These are phyloP conservation scores for Columbina picui DNA, from an alignment of 2,113 vertebrate genomes.

Conservation along the genomic window DNA sequence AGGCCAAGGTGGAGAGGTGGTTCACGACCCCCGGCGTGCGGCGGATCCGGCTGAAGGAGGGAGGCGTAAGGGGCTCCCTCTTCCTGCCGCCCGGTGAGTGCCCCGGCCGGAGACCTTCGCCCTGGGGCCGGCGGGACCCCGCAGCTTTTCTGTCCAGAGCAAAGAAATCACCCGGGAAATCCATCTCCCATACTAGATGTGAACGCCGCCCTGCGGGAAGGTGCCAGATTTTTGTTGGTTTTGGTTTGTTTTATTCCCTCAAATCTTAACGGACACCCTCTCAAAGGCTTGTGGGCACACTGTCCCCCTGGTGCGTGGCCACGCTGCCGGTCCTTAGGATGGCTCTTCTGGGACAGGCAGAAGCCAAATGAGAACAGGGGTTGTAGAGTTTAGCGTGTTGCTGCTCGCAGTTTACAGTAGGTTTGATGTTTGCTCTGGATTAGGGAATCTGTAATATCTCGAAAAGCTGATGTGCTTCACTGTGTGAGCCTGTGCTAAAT, in stretches of 20 bases:
- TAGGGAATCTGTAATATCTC: not conserved
- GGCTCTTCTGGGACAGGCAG: not conserved
- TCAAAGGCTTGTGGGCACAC: not conserved
- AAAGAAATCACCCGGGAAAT: not conserved
- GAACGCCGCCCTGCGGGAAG: not conserved
- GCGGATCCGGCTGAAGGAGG: constrained; percentile 62
- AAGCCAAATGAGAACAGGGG: accelerated
- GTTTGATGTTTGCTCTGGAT: not conserved
- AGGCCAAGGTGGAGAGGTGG: constrained; percentile 39
- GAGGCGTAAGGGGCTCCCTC: constrained; percentile 55
- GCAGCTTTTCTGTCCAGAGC: not conserved
- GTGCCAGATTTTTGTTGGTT: not conserved
- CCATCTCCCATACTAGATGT: accelerated
- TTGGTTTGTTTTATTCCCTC: not conserved
- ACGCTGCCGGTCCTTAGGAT: accelerated
- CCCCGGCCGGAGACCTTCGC: not conserved
- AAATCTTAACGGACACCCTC: accelerated
- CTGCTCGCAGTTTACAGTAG: accelerated
- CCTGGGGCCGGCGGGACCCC: not conserved
- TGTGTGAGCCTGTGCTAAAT: not conserved
- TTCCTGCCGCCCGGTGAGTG: constrained; percentile 69
- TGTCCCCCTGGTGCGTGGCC: accelerated
- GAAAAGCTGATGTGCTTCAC: accelerated
- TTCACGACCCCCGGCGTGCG: constrained; percentile 57
- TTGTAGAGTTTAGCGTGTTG: not conserved